A percentile compares a stretch with the other conserved stretches of the same genome.
Conservation (phyloP, 2,888 invertebrate species). For the Diarsia mendica region DNA sequence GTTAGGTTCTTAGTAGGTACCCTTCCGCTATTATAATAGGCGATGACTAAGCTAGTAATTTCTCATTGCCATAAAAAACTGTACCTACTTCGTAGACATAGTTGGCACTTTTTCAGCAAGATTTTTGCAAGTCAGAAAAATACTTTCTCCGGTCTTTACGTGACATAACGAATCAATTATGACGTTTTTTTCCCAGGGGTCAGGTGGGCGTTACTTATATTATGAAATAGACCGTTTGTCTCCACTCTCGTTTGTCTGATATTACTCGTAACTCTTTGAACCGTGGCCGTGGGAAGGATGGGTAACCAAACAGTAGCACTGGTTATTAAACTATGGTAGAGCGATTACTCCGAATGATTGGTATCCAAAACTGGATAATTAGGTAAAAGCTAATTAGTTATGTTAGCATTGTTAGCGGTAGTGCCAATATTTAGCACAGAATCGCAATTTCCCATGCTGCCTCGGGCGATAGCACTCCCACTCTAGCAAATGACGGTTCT, state of each 20-base stretch:
- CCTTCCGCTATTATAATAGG: slow-evolving; percentile 2
- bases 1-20: background rate
- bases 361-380: background rate
- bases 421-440: too few species aligned
- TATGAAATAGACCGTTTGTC: slow-evolving; percentile 18
- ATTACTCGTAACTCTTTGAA: background rate
- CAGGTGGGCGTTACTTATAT: background rate
- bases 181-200: slow-evolving; percentile 16
- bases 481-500: too few species aligned
- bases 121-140: slow-evolving; percentile 36
- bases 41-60: slow-evolving; percentile 36
- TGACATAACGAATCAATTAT: slow-evolving; percentile 14
- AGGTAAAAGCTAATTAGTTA: background rate
- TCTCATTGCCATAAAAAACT: slow-evolving; percentile 35
- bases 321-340: background rate
- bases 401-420: background rate
- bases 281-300: background rate
- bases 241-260: background rate
- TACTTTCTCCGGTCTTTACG: slow-evolving; percentile 44
- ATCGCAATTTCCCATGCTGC: too few species aligned
- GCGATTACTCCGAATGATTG: background rate
- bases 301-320: background rate
- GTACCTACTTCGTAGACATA: background rate
- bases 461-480: too few species aligned
- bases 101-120: background rate